Evolutionary conservation across 2,113 vertebrate genomes (phyloP), one percentile per base, ranked within the genome.

Genomic region (Cephalopterus ornatus): DNA sequence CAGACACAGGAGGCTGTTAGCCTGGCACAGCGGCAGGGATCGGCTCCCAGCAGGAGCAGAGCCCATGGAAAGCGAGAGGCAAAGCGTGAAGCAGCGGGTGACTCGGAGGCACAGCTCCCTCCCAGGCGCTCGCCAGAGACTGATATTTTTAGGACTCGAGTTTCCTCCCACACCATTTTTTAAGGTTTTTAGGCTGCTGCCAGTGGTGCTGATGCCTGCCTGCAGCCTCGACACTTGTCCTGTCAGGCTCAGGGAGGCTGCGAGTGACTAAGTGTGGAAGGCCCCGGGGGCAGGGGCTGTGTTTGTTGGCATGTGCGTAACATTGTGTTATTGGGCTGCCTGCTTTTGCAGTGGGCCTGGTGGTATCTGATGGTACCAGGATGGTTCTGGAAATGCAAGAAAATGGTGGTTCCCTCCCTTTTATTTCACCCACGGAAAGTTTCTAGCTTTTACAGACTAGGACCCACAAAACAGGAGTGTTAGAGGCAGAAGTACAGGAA

Each of bases 81-180:
- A 53, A 42, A 92, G 27, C 3, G 1, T 3, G 0, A 79, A 59
- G 89, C 89, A 56, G 91, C 12, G 11, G 73, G 74, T 26, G 82
- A 14, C 65, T 33, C 3, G 21, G 49, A 75, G 78, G 74, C 89
- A 56, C 75, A 71, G 91, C 67, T 95, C 79, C 80, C 88, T 86
- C 91, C 76, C 78, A 32, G 66, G 52, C 14, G 8, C 79, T 87
- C 37, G 4, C 55, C 78, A 50, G 91, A 0, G 0, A 55, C 46
- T 14, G 74, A 8, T 96, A 95, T 97, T 95, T 97, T 95, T 88
- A 93, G 95, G 94, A 88, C 53, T 56, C 7, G 62, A 61, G 76
- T 50, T 93, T 96, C 90, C 92, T 92, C 92, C 95, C 92, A 92
- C 94, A 83, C 72, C n/a, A 22, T 53, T 76, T 85, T 85, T 67